Base-by-base conservation (phyloP, 2,888 invertebrate genomes). In the Cryptocheilus praepositus region DNA sequence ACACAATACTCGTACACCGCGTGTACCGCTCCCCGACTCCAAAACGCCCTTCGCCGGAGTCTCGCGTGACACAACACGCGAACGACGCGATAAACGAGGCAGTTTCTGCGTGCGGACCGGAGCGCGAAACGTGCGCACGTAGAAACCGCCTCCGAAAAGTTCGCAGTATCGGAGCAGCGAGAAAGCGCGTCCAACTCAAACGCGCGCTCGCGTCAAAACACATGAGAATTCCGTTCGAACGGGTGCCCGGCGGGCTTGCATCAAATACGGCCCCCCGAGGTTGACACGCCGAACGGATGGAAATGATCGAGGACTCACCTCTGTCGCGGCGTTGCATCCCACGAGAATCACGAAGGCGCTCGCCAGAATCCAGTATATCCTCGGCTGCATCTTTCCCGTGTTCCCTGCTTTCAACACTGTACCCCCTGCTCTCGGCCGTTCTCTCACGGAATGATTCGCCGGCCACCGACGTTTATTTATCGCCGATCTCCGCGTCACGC, bases 281-380 rank as follows among this genome's bases (percentile, higher is more conserved):
- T 2, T 36, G 36, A 36, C 36, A 36, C 7, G 8, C 4, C 36
- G 36, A 11, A 15, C 25, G n/a, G 36, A 59, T 11, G 45, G 62
- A 51, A 58, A 57, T 0, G 25, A 63, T 18, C 57, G 45, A n/a
- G n/a, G n/a, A 91, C 92, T 93, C 92, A 94, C 94, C 93, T 93
- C 93, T 91, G 92, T 91, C 90, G 93, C 93, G 90, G 92, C 91
- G 90, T 93, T 92, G 91, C 93, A 93, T 92, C 93, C 93, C 89
- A 92, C 90, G 89, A 93, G 91, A 91, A 93, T 91, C 90, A 93
- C 92, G 91, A 92, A 93, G 91, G 92, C 92, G 91, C 92, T 92
- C 90, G 92, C 92, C 91, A 93, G 90, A 91, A 93, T 91, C 91
- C 92, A 90, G 89, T 92, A 92, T 93, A 93, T 93, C 93, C 93